Conservation (phyloP, 2,113 vertebrate genomes). For the Brachypodius melanocephalos region DNA sequence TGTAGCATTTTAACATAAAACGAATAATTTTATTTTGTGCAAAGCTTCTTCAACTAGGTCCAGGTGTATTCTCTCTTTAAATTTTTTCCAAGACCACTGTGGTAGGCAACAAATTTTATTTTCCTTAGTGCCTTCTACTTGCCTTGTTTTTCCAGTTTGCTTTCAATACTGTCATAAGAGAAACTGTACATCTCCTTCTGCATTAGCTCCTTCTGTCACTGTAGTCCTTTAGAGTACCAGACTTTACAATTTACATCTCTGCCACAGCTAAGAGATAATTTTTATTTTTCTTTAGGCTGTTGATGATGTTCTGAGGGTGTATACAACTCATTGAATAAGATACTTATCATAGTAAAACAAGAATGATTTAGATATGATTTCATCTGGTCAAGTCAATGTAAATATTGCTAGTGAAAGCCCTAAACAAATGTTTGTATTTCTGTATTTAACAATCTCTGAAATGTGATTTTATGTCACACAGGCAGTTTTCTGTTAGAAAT, state of each 20-base stretch:
- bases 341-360: background rate
- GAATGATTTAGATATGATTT: background rate
- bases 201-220: background rate
- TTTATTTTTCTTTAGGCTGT: background rate
- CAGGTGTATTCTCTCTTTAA: background rate
- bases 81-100: background rate
- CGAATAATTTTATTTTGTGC: background rate
- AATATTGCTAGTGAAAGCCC: background rate
- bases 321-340: accelerated
- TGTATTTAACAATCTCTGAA: background rate
- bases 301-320: background rate
- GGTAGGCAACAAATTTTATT: background rate
- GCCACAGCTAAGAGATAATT: background rate
- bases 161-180: background rate
- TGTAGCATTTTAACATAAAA: background rate
- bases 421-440: background rate
- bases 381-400: background rate
- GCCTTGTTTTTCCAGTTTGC: background rate
- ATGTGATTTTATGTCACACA: background rate
- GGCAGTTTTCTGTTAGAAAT: background rate
- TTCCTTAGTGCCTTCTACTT: background rate
- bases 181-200: background rate
- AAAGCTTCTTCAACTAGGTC: background rate
- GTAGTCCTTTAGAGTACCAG: background rate
- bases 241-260: background rate